Percentiles rank a stretch among this genome's conserved stretches.
These are phyloP conservation scores for Pyrochroa serraticornis DNA, from an alignment of 2,888 invertebrate genomes.

Conservation along the genomic window DNA sequence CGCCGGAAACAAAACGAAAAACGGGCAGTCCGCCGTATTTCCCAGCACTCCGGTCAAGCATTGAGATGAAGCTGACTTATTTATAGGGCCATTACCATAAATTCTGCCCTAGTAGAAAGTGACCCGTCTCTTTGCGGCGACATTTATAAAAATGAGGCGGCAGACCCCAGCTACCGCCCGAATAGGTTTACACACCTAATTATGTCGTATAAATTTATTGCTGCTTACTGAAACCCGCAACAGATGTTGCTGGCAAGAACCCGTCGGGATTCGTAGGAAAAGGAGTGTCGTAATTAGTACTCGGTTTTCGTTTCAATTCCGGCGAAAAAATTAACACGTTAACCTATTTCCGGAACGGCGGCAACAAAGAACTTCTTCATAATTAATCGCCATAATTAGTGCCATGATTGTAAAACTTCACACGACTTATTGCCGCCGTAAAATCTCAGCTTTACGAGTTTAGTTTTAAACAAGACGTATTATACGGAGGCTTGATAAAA, in stretches of 20 bases:
- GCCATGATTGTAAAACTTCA: slow-evolving; percentile 17
- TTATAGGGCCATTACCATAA: slow-evolving; percentile 30
- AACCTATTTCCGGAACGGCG: slow-evolving; percentile 5
- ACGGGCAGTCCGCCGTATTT: not conserved
- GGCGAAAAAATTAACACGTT: slow-evolving; percentile 14
- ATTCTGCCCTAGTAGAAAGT: slow-evolving; percentile 23
- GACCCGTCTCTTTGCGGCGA: slow-evolving; percentile 25
- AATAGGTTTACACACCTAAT: slow-evolving; percentile 32
- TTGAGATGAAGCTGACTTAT: slow-evolving; percentile 22
- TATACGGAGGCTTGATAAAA: not conserved
- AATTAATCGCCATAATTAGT: slow-evolving; percentile 24
- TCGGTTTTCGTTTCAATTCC: slow-evolving; percentile 12
- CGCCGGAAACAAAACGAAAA: too few relatives aligned
- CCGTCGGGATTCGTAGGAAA: slow-evolving; percentile 3
- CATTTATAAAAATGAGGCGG: slow-evolving; percentile 31
- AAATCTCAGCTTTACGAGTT: slow-evolving; percentile 23
- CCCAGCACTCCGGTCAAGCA: not conserved
- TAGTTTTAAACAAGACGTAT: slow-evolving; percentile 23
- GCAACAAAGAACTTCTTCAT: not conserved
- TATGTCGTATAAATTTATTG: slow-evolving; percentile 33
- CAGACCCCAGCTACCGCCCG: slow-evolving; percentile 24
- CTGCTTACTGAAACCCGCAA: slow-evolving; percentile 21
- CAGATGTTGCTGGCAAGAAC: slow-evolving; percentile 20
- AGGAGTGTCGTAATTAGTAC: not conserved
- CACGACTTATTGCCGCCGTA: slow-evolving; percentile 19